These are phyloP conservation scores for Drosophila bifasciata DNA, from an alignment of 1,140 invertebrate species.

Conservation along the genomic window DNA sequence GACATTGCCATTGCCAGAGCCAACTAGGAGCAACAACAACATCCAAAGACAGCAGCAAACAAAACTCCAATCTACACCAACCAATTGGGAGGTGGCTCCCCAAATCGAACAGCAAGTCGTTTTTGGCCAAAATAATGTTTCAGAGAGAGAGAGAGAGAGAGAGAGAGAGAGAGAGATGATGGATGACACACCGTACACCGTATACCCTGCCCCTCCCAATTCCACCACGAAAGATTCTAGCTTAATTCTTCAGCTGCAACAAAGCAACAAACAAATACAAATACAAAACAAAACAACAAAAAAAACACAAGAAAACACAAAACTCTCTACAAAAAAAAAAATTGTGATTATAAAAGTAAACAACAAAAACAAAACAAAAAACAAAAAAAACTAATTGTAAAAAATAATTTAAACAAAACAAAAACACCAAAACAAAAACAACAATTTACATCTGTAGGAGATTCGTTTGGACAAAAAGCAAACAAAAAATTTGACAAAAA, in stretches of 20 bases:
- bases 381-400: constrained; percentile 32
- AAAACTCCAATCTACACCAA: constrained; percentile 1
- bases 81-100: neutral
- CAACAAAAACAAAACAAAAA: constrained; percentile 40
- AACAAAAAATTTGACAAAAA: constrained; percentile 17
- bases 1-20: constrained; percentile 14
- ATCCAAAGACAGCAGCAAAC: constrained; percentile 46
- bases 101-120: neutral
- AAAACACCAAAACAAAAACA: constrained; percentile 21
- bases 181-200: neutral
- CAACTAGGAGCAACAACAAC: constrained; percentile 22
- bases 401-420: constrained; percentile 40
- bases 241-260: constrained; percentile 41
- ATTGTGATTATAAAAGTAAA: constrained; percentile 43
- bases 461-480: constrained; percentile 54
- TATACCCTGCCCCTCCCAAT: too few species aligned
- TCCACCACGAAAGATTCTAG: constrained; percentile 45
- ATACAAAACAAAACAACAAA: constrained; percentile 38
- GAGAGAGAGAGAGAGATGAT: neutral
- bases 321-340: constrained; percentile 41
- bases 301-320: constrained; percentile 33
- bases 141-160: neutral
- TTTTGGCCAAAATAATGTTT: too few species aligned
- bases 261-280: constrained; percentile 5
- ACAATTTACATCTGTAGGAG: constrained; percentile 43